phyloP scores from a whole-genome alignment of 2,113 vertebrate genomes.

The Cyanistes caeruleus region DNA sequence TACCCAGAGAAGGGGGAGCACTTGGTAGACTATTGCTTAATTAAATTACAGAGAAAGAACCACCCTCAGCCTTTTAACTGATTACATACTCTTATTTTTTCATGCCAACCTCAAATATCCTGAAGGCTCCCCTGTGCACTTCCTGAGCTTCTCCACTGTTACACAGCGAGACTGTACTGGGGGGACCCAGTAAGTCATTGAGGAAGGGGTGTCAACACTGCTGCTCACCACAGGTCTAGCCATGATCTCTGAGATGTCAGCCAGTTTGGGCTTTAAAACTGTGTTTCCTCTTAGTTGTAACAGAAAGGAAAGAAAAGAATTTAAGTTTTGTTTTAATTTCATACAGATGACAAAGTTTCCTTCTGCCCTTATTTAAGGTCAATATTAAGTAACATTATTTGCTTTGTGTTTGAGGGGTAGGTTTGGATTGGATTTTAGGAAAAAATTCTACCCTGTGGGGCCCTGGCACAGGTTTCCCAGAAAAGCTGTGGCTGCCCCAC shows the following conservation, averaged over 20 bases:
- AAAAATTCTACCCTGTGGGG: neutral
- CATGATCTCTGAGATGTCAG: neutral
- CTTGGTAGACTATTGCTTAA: neutral
- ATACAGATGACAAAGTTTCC: neutral
- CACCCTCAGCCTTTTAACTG: neutral
- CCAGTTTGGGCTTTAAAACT: neutral
- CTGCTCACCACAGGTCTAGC: neutral
- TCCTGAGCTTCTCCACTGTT: neutral
- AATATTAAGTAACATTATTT: neutral
- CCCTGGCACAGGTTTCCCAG: neutral
- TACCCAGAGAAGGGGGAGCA: neutral
- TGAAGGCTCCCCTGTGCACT: neutral
- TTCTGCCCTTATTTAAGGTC: neutral
- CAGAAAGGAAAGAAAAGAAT: neutral
- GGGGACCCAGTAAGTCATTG: too few relatives aligned
- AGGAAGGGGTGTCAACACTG: neutral
- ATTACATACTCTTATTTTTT: neutral
- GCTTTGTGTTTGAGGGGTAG: neutral
- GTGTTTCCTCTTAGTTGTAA: neutral
- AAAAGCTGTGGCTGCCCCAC: neutral
- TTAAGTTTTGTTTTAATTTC: neutral
- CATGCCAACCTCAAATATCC: neutral
- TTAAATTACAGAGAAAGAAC: neutral
- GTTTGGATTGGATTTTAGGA: neutral
- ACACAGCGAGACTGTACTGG: accelerated